Base-by-base conservation (phyloP, 2,797 vertebrate genomes). In the Hippocampus kuda region DNA sequence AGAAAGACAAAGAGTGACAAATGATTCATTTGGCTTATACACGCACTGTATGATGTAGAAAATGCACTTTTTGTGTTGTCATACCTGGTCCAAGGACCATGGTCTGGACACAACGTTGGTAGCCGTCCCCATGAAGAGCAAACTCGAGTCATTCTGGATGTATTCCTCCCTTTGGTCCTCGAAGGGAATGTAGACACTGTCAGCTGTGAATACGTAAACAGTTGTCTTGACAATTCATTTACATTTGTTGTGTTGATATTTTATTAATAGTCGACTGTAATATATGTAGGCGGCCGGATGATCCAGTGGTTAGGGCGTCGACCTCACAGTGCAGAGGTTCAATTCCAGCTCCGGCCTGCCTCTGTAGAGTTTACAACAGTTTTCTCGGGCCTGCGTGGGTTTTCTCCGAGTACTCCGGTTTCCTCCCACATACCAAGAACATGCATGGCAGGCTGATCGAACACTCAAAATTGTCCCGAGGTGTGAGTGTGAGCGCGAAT, bases 71-170 rank as follows among this genome's bases (percentile, higher is more conserved):
- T 8, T 26, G 34, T 48, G 22, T 60, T 60, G 48, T 49, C 78
- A 72, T 77, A 93, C 92, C 90, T 87, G 90, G 83, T 91, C 91
- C 70, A 89, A 90, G 13, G 87, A 88, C 92, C 91, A 93, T 0
- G 91, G 86, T 72, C 86, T 89, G 30, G 79, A 61, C 38, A 66
- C 76, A 0, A 82, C 0, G 72, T 87, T 90, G 59, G 22, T 66
- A 0, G 84, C 0, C 0, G 91, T 87, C 7, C 91, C 91, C 83
- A 87, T 86, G 53, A 88, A 92, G 64, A 93, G 72, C 70, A 91
- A 27, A 0, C 90, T 89, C 1, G 79, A 81, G 77, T 92, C 89
- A 11, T 74, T 90, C 76, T 57, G 84, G 66, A 92, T 67, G 64
- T 85, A 92, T 67, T 93, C 91, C 66, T 88, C 82, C 73, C 90